These are phyloP conservation scores for Pelodytes ibericus DNA, from an alignment of 2,797 vertebrate species.

Conservation along the genomic window DNA sequence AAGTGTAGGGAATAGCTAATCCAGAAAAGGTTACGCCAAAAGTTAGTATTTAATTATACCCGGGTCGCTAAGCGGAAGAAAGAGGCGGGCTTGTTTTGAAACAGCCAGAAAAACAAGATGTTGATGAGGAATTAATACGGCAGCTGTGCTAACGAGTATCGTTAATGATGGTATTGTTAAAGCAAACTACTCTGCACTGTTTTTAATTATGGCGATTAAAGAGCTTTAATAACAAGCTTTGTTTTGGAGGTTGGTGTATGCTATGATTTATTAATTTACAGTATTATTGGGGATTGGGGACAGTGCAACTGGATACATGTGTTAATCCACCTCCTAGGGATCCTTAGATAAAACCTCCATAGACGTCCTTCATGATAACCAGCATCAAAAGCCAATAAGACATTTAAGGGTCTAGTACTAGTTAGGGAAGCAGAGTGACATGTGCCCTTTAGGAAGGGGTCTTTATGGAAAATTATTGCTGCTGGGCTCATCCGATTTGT, in stretches of 20 bases:
- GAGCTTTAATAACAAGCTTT: slow-evolving; percentile 68
- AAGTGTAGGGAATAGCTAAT: background rate
- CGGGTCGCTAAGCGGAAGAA: slow-evolving; percentile 13
- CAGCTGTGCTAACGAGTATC: slow-evolving; percentile 73
- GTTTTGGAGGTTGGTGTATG: slow-evolving; percentile 9
- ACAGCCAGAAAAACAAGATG: slow-evolving; percentile 59
- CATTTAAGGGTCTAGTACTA: too few relatives aligned
- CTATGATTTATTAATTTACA: slow-evolving; percentile 9
- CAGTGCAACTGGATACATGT: too few relatives aligned
- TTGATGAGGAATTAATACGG: slow-evolving; percentile 78
- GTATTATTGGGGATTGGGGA: background rate
- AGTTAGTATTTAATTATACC: slow-evolving; percentile 24
- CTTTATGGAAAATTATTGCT: too few relatives aligned
- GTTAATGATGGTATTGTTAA: slow-evolving; percentile 75
- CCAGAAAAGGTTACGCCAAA: background rate
- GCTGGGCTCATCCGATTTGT: too few relatives aligned
- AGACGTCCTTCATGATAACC: too few relatives aligned
- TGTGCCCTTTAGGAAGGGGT: too few relatives aligned
- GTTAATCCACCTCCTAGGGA: too few relatives aligned
- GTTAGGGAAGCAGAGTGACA: too few relatives aligned
- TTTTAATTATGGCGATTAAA: slow-evolving; percentile 82
- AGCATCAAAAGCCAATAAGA: too few relatives aligned
- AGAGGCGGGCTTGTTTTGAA: slow-evolving; percentile 16
- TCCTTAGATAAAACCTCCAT: too few relatives aligned
- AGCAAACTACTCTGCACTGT: slow-evolving; percentile 74